These are phyloP conservation scores for Cyphomyrus plagiostoma DNA, from an alignment of 2,113 vertebrate species.

Conservation along the genomic window DNA sequence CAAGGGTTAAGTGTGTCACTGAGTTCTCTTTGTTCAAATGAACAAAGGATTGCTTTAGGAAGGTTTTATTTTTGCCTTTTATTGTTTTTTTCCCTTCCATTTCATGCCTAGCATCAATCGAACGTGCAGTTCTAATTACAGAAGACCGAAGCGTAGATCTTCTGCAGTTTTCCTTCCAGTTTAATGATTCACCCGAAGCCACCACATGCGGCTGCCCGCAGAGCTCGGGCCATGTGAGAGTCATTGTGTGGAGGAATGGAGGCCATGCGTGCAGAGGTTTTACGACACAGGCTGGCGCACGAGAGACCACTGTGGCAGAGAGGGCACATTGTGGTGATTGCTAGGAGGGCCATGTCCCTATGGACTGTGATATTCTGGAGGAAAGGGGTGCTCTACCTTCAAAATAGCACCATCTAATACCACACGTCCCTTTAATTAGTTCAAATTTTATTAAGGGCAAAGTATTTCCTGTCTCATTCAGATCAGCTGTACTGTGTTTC, in stretches of 20 bases:
- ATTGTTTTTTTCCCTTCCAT: conserved; percentile 46
- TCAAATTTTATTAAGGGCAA: not conserved
- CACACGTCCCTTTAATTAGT: not conserved
- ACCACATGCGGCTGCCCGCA: conserved; percentile 64
- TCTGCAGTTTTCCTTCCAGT: conserved; percentile 59
- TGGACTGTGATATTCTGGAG: not conserved
- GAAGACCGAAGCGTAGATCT: conserved; percentile 56
- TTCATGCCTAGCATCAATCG: conserved; percentile 68
- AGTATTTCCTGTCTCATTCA: not conserved
- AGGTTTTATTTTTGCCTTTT: conserved; percentile 28
- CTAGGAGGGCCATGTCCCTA: not conserved
- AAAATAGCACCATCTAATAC: not conserved
- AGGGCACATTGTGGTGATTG: not conserved
- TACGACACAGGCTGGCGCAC: not conserved
- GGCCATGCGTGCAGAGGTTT: conserved; percentile 36
- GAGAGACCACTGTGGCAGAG: not conserved
- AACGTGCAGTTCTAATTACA: conserved; percentile 61
- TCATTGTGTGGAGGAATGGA: conserved; percentile 57
- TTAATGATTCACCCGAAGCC: conserved; percentile 70
- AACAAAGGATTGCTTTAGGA: not conserved
- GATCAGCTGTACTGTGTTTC: not conserved
- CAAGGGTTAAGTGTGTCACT: not conserved
- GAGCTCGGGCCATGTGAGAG: conserved; percentile 63
- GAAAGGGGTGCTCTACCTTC: not conserved
- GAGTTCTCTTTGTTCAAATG: not conserved